Evolutionary conservation across 2,797 vertebrate genomes (phyloP), one percentile per base, ranked within the genome.

Genomic region (Cyprinodon diabolis): DNA sequence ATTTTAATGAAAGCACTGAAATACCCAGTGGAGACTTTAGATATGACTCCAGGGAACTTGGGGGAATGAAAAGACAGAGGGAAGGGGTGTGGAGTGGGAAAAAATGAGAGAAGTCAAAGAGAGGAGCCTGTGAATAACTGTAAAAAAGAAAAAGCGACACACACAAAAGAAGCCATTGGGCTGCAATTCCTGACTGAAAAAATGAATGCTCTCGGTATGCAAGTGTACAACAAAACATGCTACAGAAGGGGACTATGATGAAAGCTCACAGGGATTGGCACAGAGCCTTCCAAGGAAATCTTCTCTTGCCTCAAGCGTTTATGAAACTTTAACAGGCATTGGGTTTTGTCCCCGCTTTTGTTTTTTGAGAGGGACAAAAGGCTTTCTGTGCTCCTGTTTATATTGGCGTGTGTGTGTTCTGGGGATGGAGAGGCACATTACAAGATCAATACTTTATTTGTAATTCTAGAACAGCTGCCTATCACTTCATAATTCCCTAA

Each of bases 21-120:
- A 90, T 87, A 84, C 93, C 93, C 79, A 84, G 70, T n/a, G 88
- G 90, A 91, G 84, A 86, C 80, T 90, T 91, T 88, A 90, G 85
- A 87, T 72, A 89, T 54, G 81, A 82, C 89, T 91, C 87, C 80
- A 66, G 83, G 86, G 90, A 74, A 80, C 62, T 45, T 51, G 72
- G 1, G 15, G 45, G 66, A 65, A 71, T 66, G 63, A 51, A 51
- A 37, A 56, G 40, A 56, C 11, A 56, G 43, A 56, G n/a, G 52
- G 25, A 65, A 71, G 55, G 54, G 25, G 15, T 2, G 19, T 55
- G 45, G 30, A 49, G 37, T 37, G 14, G 12, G 25, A 25, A 37
- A 71, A 25, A 71, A 55, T 1, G n/a, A 71, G 48, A 72, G 43
- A 52, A 57, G 56, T 69, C 62, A 55, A 57, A 12, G 45, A 67